Evolutionary conservation across 2,888 invertebrate species (phyloP).

Genomic region (Escarpia spicata): DNA sequence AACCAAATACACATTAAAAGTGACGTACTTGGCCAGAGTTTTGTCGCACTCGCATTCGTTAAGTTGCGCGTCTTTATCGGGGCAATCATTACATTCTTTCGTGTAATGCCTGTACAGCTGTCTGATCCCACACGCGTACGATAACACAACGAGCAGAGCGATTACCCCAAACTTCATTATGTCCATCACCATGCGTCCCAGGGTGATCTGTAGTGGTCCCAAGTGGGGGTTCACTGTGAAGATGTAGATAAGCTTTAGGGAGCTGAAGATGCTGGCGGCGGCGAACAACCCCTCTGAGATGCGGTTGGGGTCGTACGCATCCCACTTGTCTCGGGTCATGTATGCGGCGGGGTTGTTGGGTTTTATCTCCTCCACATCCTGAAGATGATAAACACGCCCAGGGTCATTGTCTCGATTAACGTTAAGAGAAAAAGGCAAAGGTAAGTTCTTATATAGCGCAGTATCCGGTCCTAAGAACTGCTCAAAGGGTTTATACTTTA

Average conservation of each 20-base stretch:
- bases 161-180: constrained; percentile 93
- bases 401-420: constrained; percentile 31
- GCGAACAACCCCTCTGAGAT: constrained; percentile 84
- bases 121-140: constrained; percentile 90
- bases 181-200: constrained; percentile 80
- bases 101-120: constrained; percentile 87
- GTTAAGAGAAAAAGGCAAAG: background rate
- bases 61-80: background rate
- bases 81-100: constrained; percentile 32
- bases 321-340: constrained; percentile 84
- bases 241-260: constrained; percentile 88
- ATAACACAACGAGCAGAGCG: constrained; percentile 80
- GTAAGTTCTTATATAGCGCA: too few relatives aligned
- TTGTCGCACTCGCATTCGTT: constrained; percentile 42
- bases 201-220: constrained; percentile 90
- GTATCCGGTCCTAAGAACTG: too few relatives aligned
- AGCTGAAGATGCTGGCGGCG: constrained; percentile 95
- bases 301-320: constrained; percentile 98
- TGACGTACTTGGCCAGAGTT: constrained; percentile 65
- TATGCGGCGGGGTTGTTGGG: constrained; percentile 25
- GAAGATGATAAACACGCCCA: constrained; percentile 43
- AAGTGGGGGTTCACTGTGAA: constrained; percentile 93
- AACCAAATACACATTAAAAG: background rate
- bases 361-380: constrained; percentile 42
- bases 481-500: too few relatives aligned